These are phyloP conservation scores for Capitella teleta DNA, from an alignment of 1,140 invertebrate species.

Conservation along the genomic window DNA sequence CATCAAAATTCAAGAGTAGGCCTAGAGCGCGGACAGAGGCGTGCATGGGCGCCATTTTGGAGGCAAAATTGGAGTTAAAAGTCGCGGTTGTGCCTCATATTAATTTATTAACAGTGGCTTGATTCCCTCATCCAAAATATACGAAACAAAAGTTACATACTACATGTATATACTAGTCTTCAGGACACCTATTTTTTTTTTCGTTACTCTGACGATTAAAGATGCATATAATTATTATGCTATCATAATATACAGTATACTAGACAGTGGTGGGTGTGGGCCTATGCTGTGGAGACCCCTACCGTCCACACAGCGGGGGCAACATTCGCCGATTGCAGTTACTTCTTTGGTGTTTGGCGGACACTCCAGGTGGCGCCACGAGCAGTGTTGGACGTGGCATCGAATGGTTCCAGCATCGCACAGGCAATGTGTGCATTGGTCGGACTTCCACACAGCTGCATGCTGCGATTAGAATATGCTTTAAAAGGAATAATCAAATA, in stretches of 20 bases:
- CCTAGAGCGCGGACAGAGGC: no score
- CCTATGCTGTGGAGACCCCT: no score
- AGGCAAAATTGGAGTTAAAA: neutral
- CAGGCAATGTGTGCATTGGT: constrained; percentile 1
- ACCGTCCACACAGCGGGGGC: constrained; percentile 4
- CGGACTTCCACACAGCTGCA: neutral
- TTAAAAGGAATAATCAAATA: neutral
- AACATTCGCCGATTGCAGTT: neutral
- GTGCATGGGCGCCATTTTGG: neutral
- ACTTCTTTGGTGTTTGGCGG: neutral
- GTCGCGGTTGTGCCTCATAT: neutral
- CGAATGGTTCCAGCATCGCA: neutral
- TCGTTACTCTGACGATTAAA: neutral
- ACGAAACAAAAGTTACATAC: no score
- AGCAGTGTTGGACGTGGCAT: neutral
- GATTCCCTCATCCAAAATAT: no score
- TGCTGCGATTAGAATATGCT: neutral
- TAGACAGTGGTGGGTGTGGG: no score
- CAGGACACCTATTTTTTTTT: no score
- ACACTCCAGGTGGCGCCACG: neutral
- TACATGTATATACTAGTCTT: no score
- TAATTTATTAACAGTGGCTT: no score
- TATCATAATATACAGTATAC: no score
- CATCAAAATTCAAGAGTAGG: no score
- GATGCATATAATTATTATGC: neutral